Evolutionary conservation across 1,140 invertebrate genomes (phyloP).

Genomic region (Drosophila sucinea): DNA sequence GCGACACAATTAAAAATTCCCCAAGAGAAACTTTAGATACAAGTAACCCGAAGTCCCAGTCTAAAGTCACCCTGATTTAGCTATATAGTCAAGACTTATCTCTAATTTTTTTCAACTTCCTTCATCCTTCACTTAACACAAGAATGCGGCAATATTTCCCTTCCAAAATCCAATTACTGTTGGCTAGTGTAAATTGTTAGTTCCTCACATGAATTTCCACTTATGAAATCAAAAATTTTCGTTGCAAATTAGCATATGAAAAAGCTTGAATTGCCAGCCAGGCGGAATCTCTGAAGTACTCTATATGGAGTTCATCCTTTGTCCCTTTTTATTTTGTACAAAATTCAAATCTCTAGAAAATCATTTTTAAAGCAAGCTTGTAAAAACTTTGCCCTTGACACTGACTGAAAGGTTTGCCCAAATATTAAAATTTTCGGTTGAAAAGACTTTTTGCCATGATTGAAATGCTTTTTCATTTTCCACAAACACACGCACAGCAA

Average conservation of each 20-base stretch:
- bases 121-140: too few relatives aligned
- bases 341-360: neutral
- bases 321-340: conserved; percentile 1
- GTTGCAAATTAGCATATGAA: conserved; percentile 65
- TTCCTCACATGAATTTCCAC: too few relatives aligned
- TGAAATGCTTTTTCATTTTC: conserved; percentile 74
- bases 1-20: too few relatives aligned
- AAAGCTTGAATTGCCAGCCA: conserved; percentile 55
- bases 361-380: neutral
- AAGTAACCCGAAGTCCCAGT: too few relatives aligned
- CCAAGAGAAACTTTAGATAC: too few relatives aligned
- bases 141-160: too few relatives aligned
- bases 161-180: too few relatives aligned
- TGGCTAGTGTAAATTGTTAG: too few relatives aligned
- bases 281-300: conserved; percentile 16
- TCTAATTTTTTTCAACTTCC: too few relatives aligned
- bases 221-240: conserved; percentile 31
- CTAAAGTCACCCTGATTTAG: too few relatives aligned
- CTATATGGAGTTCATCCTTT: conserved; percentile 6
- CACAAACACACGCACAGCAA: conserved; percentile 32
- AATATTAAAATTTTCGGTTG: conserved; percentile 52
- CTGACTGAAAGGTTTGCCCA: conserved; percentile 25
- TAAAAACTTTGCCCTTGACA: conserved; percentile 17
- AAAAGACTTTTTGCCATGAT: conserved; percentile 70
- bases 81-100: too few relatives aligned